phyloP scores from a whole-genome alignment of 1,140 invertebrate genomes.

The Bombus picipes region DNA sequence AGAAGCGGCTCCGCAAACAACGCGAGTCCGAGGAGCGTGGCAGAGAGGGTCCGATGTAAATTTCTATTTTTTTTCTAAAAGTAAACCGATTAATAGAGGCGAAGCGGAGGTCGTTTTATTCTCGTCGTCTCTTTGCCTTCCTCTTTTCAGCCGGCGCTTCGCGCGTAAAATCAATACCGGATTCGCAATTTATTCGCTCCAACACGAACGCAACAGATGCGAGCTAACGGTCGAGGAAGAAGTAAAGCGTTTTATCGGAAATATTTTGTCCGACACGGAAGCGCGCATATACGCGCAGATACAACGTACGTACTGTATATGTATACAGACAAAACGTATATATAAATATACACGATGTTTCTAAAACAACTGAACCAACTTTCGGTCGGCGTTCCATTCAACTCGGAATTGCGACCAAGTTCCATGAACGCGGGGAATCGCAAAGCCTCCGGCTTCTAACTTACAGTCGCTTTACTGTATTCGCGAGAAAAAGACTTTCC shows the following conservation, averaged over 20 bases:
- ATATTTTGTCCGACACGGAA: constrained; percentile 21
- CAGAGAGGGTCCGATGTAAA: background rate
- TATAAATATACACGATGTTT: background rate
- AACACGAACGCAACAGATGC: constrained; percentile 48
- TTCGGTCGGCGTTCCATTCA: background rate
- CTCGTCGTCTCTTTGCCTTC: constrained; percentile 26
- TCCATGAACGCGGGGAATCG: background rate
- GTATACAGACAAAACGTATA: background rate
- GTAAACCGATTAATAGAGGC: constrained; percentile 43
- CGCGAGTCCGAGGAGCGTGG: background rate
- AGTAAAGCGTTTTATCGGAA: constrained; percentile 38
- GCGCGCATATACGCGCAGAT: no score
- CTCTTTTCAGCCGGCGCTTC: background rate
- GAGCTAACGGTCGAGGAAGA: constrained; percentile 20
- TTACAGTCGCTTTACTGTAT: constrained; percentile 1
- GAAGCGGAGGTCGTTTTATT: constrained; percentile 20
- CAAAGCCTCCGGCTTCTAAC: background rate
- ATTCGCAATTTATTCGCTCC: constrained; percentile 47
- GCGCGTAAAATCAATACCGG: constrained; percentile 51
- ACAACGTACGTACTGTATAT: background rate
- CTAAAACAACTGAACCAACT: constrained; percentile 8
- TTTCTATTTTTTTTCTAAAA: constrained; percentile 4
- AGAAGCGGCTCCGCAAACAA: background rate
- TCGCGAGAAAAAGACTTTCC: background rate
- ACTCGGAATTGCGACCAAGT: constrained; percentile 13